Percentiles rank a stretch among this genome's conserved stretches.
Conservation (phyloP, 2,797 vertebrate genomes). For the Danio albolineatus region DNA sequence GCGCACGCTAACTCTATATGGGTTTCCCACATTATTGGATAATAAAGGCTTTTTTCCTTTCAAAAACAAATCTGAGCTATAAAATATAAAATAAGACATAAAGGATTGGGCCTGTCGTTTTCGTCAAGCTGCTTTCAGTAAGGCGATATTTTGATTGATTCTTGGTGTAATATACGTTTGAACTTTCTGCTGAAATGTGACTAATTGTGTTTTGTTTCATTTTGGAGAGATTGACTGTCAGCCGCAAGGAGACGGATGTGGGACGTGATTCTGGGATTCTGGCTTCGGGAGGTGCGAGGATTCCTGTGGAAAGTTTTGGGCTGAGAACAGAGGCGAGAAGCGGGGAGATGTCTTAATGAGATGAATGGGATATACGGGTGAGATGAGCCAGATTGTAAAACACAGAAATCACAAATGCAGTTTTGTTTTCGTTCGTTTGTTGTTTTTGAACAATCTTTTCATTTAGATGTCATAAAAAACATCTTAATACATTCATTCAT, state of each 20-base stretch:
- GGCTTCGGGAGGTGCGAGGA: conserved; percentile 54
- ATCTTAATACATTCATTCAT: too few species aligned
- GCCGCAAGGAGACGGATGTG: conserved; percentile 21
- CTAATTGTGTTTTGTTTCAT: conserved; percentile 59
- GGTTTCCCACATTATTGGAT: conserved; percentile 29
- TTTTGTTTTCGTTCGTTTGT: background rate
- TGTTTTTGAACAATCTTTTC: background rate
- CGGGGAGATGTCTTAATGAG: conserved; percentile 65
- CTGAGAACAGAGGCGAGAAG: conserved; percentile 58
- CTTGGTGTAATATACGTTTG: conserved; percentile 17
- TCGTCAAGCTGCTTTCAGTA: background rate
- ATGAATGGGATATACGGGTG: conserved; percentile 68
- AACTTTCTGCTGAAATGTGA: conserved; percentile 45
- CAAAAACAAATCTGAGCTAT: conserved; percentile 36
- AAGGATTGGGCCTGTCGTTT: conserved; percentile 9
- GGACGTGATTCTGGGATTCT: conserved; percentile 26
- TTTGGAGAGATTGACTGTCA: conserved; percentile 57
- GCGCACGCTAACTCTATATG: background rate
- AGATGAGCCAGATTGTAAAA: conserved; percentile 29
- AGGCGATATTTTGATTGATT: conserved; percentile 32
- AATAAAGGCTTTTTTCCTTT: conserved; percentile 34
- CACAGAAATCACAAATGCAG: background rate
- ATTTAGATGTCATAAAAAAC: too few species aligned
- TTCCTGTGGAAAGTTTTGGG: conserved; percentile 67
- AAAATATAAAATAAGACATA: background rate